Evolutionary conservation across 2,113 vertebrate genomes (phyloP), one percentile per base, ranked within the genome.

Genomic region (Odocoileus hemionus): DNA sequence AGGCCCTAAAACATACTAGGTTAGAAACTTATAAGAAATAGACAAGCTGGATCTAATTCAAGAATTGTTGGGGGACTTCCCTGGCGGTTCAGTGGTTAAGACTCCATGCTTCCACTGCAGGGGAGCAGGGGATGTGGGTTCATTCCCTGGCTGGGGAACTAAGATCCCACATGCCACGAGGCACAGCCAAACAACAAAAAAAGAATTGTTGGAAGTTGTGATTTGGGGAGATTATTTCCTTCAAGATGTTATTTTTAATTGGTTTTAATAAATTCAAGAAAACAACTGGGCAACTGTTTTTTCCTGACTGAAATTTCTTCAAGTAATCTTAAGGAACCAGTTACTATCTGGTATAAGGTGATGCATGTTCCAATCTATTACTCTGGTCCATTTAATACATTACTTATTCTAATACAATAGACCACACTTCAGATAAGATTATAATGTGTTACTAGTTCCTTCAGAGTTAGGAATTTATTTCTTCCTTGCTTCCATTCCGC

Each of bases 181-280:
- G 47, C 9, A 30, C 28, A 50, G 28, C 45, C 30, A 21, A 80
- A 80, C 43, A 76, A 43, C 9, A 74, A 43, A 26, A 60, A 50
- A 86, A 61, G 25, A 89, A 76, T 28, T 39, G 55, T 83, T 92
- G 52, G 47, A 64, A 60, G 80, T 23, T 93, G 70, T 93, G 82
- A 57, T 74, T 8, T 89, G n/a, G 55, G 64, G 58, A 58, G 39
- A 64, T 17, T 55, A 79, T 87, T 52, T 61, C 28, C 58, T 96
- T 86, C 64, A 85, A 85, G 95, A 74, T 89, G 55, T 61, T 92
- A 93, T 79, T 95, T 89, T 61, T 45, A 89, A 61, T 60, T 84
- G 39, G 30, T 67, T 89, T 94, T 80, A 90, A 91, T 88, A 95
- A 95, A 92, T 94, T 91, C n/a, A 93, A 80, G 78, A 85, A 84